Evolutionary conservation across 2,888 invertebrate genomes (phyloP), one percentile per base, ranked within the genome.

Genomic region (Pollenia angustigena): DNA sequence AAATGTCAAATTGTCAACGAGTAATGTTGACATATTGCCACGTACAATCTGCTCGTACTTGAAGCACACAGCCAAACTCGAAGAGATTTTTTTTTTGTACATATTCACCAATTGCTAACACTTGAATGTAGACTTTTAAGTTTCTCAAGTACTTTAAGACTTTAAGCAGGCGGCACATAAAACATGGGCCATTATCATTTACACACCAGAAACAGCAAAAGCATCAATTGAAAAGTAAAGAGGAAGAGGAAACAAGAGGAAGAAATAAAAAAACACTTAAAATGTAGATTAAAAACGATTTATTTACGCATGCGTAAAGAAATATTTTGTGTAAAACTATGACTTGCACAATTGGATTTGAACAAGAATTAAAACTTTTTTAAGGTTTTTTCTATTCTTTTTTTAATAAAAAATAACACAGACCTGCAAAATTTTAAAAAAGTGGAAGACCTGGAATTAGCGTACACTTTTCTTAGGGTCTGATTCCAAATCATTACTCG

Each of bases 1-100:
- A 86, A 86, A 82, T 85, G 88, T 88, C 88, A 88, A 85, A 86
- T 80, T 88, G 88, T 86, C 88, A 88, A 86, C 78, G 78, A 79
- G 78, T 81, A 42, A 75, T 78, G 87, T 85, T 82, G 85, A 85
- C 85, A 85, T 85, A 83, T 87, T 82, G 72, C 85, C 64, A 78
- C 74, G 71, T 76, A 76, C 42, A 79, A 71, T 58, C 9, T 66
- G 9, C 14, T 8, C 23, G 48, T 48, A 58, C 58, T 79, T 56
- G 18, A 18, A 40, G 9, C 78, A 56, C 18, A 75, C 75, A 74
- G 16, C 40, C 42, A 10, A 10, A 62, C 18, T 72, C 48, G 23
- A 74, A 79, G 48, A 16, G 60, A 52, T 79, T 72, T 78, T 44
- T 58, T 14, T 18, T 58, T n/a, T 62, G 42, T 10, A n/a, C n/a